Evolutionary conservation across 2,797 vertebrate genomes (phyloP).

Genomic region (Diglossa cyanea): DNA sequence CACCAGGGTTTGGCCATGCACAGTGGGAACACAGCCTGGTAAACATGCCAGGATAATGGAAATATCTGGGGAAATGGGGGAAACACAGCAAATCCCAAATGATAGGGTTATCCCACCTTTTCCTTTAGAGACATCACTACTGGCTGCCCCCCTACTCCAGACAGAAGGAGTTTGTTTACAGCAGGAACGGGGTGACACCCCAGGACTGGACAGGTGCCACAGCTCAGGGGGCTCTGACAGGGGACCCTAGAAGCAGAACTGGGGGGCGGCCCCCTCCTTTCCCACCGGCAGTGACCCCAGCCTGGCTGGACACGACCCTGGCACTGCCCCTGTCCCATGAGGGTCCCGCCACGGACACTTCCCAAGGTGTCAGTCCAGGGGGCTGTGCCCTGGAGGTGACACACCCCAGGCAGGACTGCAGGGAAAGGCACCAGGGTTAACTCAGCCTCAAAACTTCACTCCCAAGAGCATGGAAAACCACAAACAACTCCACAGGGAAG

Average conservation of each 20-base stretch:
- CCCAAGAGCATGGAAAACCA: rapidly evolving
- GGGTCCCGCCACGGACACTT: rapidly evolving
- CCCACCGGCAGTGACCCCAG: rapidly evolving
- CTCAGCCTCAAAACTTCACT: background rate
- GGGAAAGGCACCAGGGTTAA: background rate
- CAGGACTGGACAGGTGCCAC: background rate
- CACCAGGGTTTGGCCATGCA: background rate
- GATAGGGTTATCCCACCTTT: background rate
- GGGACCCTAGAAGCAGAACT: background rate
- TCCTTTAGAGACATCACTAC: background rate
- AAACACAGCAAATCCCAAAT: background rate
- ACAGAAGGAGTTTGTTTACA: background rate
- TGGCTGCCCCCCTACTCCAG: background rate
- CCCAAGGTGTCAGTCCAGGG: too few species aligned
- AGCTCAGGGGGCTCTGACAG: background rate
- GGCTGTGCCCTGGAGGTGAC: background rate
- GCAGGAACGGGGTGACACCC: background rate
- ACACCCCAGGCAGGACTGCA: background rate
- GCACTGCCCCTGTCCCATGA: rapidly evolving
- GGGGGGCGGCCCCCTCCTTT: background rate
- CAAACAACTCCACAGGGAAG: rapidly evolving
- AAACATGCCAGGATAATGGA: background rate
- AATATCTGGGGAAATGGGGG: background rate
- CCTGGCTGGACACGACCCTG: background rate
- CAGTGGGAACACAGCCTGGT: background rate